Conservation (phyloP, 2,797 vertebrate genomes). For the Pangasius mekongensis region DNA sequence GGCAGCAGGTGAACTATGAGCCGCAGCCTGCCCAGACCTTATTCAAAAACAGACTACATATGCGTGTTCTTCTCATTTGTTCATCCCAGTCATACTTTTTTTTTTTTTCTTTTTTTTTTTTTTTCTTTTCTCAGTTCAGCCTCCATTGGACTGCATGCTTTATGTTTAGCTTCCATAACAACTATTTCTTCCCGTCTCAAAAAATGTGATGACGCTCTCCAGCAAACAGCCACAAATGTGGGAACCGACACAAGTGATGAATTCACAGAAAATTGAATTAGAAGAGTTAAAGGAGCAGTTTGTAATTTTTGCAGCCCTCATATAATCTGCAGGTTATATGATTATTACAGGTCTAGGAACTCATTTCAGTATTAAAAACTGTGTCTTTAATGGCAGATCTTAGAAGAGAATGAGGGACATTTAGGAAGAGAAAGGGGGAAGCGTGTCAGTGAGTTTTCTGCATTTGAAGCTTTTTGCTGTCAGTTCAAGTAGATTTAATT, state of each 20-base stretch:
- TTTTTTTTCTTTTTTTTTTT: constrained; percentile 44
- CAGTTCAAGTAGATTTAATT: constrained; percentile 15
- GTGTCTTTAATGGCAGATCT: background rate
- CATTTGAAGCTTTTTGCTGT: constrained; percentile 58
- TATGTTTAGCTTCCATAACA: constrained; percentile 64
- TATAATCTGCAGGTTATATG: background rate
- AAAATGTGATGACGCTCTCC: background rate
- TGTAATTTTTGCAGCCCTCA: background rate
- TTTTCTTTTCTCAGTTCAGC: constrained; percentile 44
- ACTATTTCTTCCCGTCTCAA: constrained; percentile 51
- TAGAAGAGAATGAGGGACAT: background rate
- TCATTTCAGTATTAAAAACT: background rate
- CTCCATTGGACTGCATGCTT: constrained; percentile 73
- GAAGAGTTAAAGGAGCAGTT: background rate
- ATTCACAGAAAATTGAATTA: background rate
- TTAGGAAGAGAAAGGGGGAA: background rate
- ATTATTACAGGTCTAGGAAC: background rate
- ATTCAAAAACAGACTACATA: constrained; percentile 16
- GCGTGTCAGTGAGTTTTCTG: background rate
- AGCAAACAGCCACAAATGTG: constrained; percentile 55
- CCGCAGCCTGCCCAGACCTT: constrained; percentile 69
- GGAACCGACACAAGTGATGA: background rate
- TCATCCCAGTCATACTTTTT: constrained; percentile 23
- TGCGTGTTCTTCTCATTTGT: constrained; percentile 1
- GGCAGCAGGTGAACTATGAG: constrained; percentile 91